Evolutionary conservation across 2,888 invertebrate species (phyloP), one percentile per base, ranked within the genome.

Genomic region (Machimus atricapillus): DNA sequence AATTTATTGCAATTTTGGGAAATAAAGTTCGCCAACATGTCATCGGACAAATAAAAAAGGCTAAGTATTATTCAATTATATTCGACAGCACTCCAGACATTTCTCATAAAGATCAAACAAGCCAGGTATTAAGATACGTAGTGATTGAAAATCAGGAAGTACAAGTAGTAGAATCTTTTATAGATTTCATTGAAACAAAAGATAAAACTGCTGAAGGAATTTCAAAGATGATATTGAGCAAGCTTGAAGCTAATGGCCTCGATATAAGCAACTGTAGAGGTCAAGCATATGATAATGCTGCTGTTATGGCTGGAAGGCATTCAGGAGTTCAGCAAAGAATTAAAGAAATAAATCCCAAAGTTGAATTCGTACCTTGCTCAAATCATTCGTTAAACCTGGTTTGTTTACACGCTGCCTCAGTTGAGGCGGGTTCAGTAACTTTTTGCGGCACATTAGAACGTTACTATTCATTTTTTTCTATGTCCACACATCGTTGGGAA

Each of bases 401-500:
- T 81, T 81, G 52, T 52, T 81, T 81, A 52, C 56, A 81, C 66
- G 81, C 74, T 74, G 81, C 43, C 52, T 40, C 76, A 81, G 58
- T 87, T 73, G 77, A 85, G 40, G 34, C 43, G 77, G 37, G 37
- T 66, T 58, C 79, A 83, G 81, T 85, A 77, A 79, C 82, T 43
- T 87, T 87, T 73, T 86, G 82, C 37, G 86, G 86, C 66, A 87
- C 86, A 79, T 86, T 87, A 86, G 86, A 86, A 81, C 52, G 56
- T 43, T 86, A 76, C 34, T 86, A 86, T 74, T 79, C 73, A 43
- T 86, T 81, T 82, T 87, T 86, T 83, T 83, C 87, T 58, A 86
- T 58, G 86, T 88, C 86, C 85, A 88, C 87, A 86, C 76, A 87
- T 81, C 86, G 87, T 43, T 87, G 46, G 82, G 82, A 86, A 81